Evolutionary conservation across 2,797 vertebrate genomes (phyloP), one percentile per base, ranked within the genome.

Genomic region (Sebastes wilsoni): DNA sequence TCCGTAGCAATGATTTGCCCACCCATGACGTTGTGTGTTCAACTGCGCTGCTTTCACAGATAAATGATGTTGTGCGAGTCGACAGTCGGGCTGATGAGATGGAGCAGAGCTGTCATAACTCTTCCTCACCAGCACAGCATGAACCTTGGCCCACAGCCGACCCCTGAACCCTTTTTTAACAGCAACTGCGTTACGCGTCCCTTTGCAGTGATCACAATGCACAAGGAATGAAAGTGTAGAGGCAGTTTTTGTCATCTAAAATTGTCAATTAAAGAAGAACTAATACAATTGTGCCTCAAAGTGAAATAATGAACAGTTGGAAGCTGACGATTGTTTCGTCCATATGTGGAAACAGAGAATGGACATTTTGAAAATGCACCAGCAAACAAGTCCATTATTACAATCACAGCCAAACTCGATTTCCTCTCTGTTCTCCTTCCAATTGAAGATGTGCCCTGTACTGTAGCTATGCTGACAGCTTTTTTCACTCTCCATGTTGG

Each of bases 91-190:
- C 77, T 88, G 88, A 93, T 88, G 87, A 93, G 85, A 87, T 76
- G 69, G 80, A 84, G 79, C 82, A 8, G 66, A 70, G 79, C 76
- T 80, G 84, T 84, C 86, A 73, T 91, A 86, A 89, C 67, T 92
- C 88, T 83, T 82, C 78, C 27, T 58, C 60, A 46, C 54, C 79
- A 28, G 73, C 72, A 13, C 69, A n/a, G 30, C 66, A 3, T 83
- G 78, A 78, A 85, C 87, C 89, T 89, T 87, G 88, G 76, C 86
- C 74, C 65, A 27, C 54, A n/a, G 64, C 87, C 84, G 89, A 91
- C 84, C 91, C 80, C 73, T 46, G 65, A 82, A 79, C 77, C 62
- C 66, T 14, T 23, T 60, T 58, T 61, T 49, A 65, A 34, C 42
- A 54, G 58, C 3, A 5, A 36, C 23, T 9, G 52, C 8, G 2